phyloP scores from a whole-genome alignment of 1,140 invertebrate species.

The Drosophila lacertosa region DNA sequence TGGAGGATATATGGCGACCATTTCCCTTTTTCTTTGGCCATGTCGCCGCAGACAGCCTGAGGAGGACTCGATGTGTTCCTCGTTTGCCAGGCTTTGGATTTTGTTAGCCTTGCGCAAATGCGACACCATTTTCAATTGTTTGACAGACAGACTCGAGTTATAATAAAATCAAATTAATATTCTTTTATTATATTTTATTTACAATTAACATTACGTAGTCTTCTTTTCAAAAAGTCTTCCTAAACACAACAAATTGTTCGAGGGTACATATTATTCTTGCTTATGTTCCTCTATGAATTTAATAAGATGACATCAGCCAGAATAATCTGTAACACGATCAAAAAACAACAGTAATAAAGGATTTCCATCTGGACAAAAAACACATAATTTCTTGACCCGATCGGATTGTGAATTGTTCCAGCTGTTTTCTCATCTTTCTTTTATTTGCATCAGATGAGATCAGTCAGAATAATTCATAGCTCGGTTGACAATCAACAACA shows the following conservation, averaged over 20 bases:
- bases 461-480: constrained; percentile 1
- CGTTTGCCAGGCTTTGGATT: background rate
- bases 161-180: no score
- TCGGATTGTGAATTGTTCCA: background rate
- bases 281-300: background rate
- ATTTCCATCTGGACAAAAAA: no score
- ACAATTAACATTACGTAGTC: no score
- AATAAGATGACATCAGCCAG: constrained; percentile 13
- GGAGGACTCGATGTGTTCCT: background rate
- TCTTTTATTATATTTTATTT: no score
- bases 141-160: background rate
- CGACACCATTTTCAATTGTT: constrained; percentile 1
- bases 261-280: constrained; percentile 1
- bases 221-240: no score
- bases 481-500: background rate
- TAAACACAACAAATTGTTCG: background rate
- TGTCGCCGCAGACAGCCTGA: background rate
- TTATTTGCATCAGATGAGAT: background rate
- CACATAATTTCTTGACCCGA: background rate
- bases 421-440: background rate
- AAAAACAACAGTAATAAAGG: background rate
- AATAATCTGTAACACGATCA: constrained; percentile 5
- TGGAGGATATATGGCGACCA: constrained; percentile 56
- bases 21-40: constrained; percentile 30
- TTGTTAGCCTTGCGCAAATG: constrained; percentile 3